A percentile compares a stretch with the other conserved stretches of the same genome.
phyloP scores from a whole-genome alignment of 2,797 vertebrate genomes.

The Cryptoblepharus egeriae region DNA sequence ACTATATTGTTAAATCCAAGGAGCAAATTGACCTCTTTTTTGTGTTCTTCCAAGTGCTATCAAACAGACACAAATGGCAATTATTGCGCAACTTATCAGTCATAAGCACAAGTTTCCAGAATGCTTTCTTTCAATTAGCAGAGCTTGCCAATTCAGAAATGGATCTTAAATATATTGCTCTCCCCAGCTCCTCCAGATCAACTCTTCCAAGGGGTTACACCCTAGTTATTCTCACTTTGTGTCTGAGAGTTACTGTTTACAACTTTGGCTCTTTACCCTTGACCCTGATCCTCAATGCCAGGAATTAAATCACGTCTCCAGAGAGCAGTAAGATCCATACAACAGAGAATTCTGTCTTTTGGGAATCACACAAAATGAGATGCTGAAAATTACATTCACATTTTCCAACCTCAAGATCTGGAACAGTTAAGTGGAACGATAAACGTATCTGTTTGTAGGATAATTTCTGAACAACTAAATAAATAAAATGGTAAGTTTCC shows the following conservation, averaged over 20 bases:
- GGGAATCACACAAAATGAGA: not conserved
- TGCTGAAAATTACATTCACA: constrained; percentile 40
- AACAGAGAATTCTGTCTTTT: constrained; percentile 31
- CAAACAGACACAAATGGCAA: constrained; percentile 43
- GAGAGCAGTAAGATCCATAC: constrained; percentile 41
- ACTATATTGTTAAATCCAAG: constrained; percentile 30
- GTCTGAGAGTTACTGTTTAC: constrained; percentile 65
- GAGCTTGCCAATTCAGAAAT: constrained; percentile 53
- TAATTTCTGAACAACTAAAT: constrained; percentile 52
- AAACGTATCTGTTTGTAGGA: constrained; percentile 50
- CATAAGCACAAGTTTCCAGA: constrained; percentile 21
- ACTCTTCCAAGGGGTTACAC: constrained; percentile 65
- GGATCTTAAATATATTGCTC: constrained; percentile 44
- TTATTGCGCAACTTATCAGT: constrained; percentile 62
- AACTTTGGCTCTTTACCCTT: constrained; percentile 42
- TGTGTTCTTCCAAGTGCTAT: constrained; percentile 55
- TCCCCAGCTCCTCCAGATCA: constrained; percentile 46
- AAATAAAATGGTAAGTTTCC: constrained; percentile 53
- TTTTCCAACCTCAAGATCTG: constrained; percentile 20
- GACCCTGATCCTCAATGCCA: constrained; percentile 53
- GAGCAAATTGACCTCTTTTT: constrained; percentile 43
- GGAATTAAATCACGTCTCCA: constrained; percentile 60
- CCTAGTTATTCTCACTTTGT: constrained; percentile 57
- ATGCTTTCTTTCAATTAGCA: constrained; percentile 35
- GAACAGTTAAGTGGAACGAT: constrained; percentile 39